Conservation (phyloP, 2,113 vertebrate species). For the Vimba vimba region DNA sequence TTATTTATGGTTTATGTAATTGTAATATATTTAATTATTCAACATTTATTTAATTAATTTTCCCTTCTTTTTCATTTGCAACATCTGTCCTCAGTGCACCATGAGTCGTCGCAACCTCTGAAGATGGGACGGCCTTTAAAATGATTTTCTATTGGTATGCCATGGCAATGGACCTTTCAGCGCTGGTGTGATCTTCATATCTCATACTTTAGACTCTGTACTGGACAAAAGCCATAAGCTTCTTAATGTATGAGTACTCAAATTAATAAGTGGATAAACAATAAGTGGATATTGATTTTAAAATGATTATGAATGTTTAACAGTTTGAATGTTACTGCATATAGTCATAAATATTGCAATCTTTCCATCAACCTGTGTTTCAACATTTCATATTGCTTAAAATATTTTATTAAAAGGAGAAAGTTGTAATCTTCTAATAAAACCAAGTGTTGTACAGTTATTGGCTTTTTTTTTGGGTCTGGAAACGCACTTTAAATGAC, state of each 20-base stretch:
- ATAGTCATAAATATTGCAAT: not conserved
- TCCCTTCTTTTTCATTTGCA: not conserved
- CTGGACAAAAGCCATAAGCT: slow-evolving; percentile 5
- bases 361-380: not conserved
- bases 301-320: slow-evolving; percentile 21
- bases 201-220: not conserved
- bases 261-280: not conserved
- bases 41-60: not conserved
- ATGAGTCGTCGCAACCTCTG: slow-evolving; percentile 60
- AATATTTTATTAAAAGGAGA: not conserved
- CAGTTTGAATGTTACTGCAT: slow-evolving; percentile 20
- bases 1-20: too few species aligned
- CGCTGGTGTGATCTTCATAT: not conserved
- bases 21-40: not conserved
- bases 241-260: not conserved
- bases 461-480: not conserved
- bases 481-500: not conserved
- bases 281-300: not conserved
- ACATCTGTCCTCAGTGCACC: slow-evolving; percentile 59
- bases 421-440: not conserved
- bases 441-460: slow-evolving; percentile 25
- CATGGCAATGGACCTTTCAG: not conserved
- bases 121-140: slow-evolving; percentile 70
- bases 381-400: not conserved
- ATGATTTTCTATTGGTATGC: slow-evolving; percentile 56